Evolutionary conservation across 1,140 invertebrate species (phyloP).

Genomic region (Pectinophora gossypiella): DNA sequence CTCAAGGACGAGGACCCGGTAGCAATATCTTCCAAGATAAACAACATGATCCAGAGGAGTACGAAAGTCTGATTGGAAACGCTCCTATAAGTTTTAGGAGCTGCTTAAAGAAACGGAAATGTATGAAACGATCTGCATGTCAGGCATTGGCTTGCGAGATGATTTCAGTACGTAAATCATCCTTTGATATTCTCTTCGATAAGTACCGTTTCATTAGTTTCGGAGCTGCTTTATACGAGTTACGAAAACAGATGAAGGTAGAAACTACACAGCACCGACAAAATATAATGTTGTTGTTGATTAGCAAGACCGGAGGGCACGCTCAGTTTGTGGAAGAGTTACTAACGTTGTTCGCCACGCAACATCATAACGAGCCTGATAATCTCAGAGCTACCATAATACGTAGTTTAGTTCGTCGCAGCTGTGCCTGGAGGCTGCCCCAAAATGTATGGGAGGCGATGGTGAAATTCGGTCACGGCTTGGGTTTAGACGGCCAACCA

Average conservation of each 20-base stretch:
- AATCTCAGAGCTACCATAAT: constrained; percentile 40
- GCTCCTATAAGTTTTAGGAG: neutral
- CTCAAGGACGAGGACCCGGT: constrained; percentile 4
- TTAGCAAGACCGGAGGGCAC: constrained; percentile 47
- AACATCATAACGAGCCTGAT: constrained; percentile 38
- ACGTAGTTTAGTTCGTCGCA: constrained; percentile 44
- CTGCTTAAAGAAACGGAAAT: neutral
- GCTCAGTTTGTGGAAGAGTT: constrained; percentile 30
- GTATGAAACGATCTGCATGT: too few species aligned
- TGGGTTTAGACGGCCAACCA: constrained; percentile 35
- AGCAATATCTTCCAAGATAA: neutral
- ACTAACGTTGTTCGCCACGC: constrained; percentile 27
- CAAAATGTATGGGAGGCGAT: constrained; percentile 34
- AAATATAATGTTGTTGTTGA: constrained; percentile 45
- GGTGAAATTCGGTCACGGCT: constrained; percentile 29
- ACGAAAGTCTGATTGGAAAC: neutral
- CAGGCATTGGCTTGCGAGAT: too few species aligned
- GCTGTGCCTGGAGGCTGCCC: constrained; percentile 37
- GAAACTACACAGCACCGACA: constrained; percentile 37
- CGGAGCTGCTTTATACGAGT: constrained; percentile 34
- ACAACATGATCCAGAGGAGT: neutral
- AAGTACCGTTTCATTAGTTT: constrained; percentile 43
- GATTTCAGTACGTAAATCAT: neutral
- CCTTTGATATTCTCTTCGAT: constrained; percentile 25
- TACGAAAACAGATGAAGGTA: constrained; percentile 25